These are phyloP conservation scores for Acanthochromis polyacanthus DNA, from an alignment of 2,113 vertebrate genomes.

Conservation along the genomic window DNA sequence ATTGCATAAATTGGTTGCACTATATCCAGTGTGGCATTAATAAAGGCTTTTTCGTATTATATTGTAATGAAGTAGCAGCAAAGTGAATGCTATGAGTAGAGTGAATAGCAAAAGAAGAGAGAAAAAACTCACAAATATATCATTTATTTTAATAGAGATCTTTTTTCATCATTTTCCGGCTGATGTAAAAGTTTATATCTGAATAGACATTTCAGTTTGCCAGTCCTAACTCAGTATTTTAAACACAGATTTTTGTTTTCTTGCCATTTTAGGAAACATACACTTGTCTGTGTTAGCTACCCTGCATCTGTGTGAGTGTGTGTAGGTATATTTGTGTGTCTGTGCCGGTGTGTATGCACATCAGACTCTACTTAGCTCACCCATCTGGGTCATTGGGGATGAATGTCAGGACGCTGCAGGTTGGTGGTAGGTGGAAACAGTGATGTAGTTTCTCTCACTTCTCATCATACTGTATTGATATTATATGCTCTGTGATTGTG, in stretches of 20 bases:
- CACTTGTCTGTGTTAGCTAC: not conserved
- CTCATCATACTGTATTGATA: conserved; percentile 64
- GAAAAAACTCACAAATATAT: not conserved
- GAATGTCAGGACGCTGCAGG: conserved; percentile 45
- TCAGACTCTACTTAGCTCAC: conserved; percentile 61
- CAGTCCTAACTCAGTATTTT: not conserved
- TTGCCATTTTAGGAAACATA: not conserved
- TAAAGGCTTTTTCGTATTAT: too few relatives aligned
- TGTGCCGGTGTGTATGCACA: conserved; percentile 13
- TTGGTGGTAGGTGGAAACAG: conserved; percentile 34
- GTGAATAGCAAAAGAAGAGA: not conserved
- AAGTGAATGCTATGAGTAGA: not conserved
- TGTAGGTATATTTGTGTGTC: conserved; percentile 10
- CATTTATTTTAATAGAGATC: not conserved
- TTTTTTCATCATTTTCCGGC: too few relatives aligned
- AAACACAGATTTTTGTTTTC: not conserved
- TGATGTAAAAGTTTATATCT: not conserved
- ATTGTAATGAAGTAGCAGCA: too few relatives aligned
- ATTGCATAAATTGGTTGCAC: too few relatives aligned
- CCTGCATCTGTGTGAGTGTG: not conserved
- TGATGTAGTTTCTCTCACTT: conserved; percentile 60
- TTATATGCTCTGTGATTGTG: conserved; percentile 26
- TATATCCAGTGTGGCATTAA: too few relatives aligned
- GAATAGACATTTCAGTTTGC: not conserved
- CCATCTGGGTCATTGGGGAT: conserved; percentile 49